Conservation (phyloP, 1,140 invertebrate genomes). For the Oncopodura yosiiana region DNA sequence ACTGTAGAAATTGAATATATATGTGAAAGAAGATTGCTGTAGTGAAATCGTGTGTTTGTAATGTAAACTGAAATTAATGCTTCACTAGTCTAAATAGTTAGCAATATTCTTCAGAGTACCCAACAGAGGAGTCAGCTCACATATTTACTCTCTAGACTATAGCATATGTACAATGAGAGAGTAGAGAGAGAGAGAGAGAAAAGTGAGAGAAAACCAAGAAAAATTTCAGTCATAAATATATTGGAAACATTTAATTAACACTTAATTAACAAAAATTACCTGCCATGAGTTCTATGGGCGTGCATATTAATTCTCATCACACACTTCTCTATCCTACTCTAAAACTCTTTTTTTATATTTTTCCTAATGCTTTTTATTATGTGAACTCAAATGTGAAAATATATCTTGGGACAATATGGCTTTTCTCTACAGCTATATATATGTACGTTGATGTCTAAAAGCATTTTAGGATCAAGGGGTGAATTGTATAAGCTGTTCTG, state of each 20-base stretch:
- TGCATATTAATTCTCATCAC: slow-evolving; percentile 18
- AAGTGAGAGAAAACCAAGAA: slow-evolving; percentile 25
- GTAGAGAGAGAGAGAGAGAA: no score
- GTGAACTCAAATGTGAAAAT: not conserved
- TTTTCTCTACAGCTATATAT: not conserved
- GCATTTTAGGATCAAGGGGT: not conserved
- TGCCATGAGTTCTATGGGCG: slow-evolving; percentile 14
- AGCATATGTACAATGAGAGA: no score
- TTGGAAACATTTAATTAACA: slow-evolving; percentile 29
- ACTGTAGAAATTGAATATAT: no score
- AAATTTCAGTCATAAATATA: slow-evolving; percentile 27
- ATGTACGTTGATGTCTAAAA: not conserved
- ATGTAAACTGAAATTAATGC: no score
- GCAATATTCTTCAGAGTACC: no score
- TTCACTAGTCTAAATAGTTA: no score
- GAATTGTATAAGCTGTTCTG: slow-evolving; percentile 2
- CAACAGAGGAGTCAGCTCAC: no score
- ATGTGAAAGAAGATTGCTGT: no score
- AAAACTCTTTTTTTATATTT: not conserved
- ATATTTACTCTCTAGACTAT: no score
- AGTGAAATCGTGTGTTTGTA: no score
- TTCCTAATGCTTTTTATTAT: not conserved
- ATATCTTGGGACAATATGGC: not conserved
- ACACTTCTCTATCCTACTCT: not conserved
- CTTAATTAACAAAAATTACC: slow-evolving; percentile 32